A percentile compares a stretch with the other conserved stretches of the same genome.
These are phyloP conservation scores for Andrena hattorfiana DNA, from an alignment of 2,888 invertebrate genomes.

Conservation along the genomic window DNA sequence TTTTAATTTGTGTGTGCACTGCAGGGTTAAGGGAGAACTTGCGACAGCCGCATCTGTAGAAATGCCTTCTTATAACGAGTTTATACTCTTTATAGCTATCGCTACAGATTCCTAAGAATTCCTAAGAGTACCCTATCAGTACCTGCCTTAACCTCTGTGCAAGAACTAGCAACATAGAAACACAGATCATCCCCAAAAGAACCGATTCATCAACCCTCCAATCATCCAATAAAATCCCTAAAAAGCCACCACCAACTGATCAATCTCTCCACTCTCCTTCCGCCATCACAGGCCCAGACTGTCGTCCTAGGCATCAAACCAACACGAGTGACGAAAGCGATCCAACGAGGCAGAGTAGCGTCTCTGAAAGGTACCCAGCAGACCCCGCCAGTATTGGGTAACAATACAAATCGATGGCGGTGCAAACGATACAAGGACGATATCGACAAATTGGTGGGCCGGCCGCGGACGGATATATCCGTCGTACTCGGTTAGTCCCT, in stretches of 20 bases:
- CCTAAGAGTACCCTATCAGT: no score
- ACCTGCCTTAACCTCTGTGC: no score
- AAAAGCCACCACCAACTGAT: constrained; percentile 1
- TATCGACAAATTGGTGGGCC: constrained; percentile 77
- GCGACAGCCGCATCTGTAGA: no score
- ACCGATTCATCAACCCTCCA: no score
- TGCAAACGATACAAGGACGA: constrained; percentile 62
- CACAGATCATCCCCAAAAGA: no score
- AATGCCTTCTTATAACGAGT: no score
- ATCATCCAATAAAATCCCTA: constrained; percentile 17
- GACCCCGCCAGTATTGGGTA: background rate
- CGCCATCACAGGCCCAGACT: background rate
- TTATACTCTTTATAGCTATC: no score
- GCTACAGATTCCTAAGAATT: no score
- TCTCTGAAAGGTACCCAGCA: constrained; percentile 18
- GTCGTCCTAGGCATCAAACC: background rate
- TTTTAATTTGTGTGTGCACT: no score
- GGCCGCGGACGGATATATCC: constrained; percentile 67
- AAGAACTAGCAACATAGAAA: no score
- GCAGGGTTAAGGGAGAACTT: no score
- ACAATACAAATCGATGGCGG: constrained; percentile 65
- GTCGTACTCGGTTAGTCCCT: constrained; percentile 75
- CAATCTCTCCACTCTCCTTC: background rate
- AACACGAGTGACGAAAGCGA: background rate
- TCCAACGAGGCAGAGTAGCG: background rate